phyloP scores from a whole-genome alignment of 2,113 vertebrate species.

The Burhinus bistriatus region DNA sequence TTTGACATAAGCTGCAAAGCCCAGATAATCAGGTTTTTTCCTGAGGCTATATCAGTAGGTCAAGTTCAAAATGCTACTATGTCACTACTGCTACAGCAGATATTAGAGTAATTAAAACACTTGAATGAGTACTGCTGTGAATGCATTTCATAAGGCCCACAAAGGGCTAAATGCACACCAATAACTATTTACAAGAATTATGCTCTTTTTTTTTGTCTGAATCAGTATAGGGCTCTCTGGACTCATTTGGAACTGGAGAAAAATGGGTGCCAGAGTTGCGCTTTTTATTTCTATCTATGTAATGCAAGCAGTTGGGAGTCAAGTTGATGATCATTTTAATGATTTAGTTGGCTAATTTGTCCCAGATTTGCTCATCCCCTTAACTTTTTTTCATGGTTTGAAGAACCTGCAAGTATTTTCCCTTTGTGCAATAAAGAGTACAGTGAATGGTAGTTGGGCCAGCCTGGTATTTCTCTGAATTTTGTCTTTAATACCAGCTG shows the following conservation, averaged over 20 bases:
- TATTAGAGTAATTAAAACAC: not conserved
- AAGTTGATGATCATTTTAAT: not conserved
- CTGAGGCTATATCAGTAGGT: not conserved
- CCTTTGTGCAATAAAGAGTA: not conserved
- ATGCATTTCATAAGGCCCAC: not conserved
- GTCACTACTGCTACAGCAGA: not conserved
- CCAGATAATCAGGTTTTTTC: not conserved
- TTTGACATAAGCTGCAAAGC: not conserved
- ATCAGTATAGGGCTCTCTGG: not conserved
- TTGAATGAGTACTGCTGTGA: not conserved
- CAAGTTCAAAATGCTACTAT: not conserved
- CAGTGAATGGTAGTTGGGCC: not conserved
- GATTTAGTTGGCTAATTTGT: not conserved
- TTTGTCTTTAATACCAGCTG: not conserved
- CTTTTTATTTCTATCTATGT: not conserved
- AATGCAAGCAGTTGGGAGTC: not conserved
- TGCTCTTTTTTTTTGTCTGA: not conserved
- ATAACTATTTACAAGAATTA: not conserved
- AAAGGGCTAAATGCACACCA: not conserved
- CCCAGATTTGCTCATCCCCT: not conserved
- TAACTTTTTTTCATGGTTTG: not conserved
- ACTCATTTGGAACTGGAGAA: not conserved
- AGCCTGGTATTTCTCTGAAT: not conserved
- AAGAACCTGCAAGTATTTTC: not conserved
- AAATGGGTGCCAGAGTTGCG: not conserved